These are phyloP conservation scores for Melanotaenia parkinsoni DNA, from an alignment of 2,797 vertebrate genomes.

Conservation along the genomic window DNA sequence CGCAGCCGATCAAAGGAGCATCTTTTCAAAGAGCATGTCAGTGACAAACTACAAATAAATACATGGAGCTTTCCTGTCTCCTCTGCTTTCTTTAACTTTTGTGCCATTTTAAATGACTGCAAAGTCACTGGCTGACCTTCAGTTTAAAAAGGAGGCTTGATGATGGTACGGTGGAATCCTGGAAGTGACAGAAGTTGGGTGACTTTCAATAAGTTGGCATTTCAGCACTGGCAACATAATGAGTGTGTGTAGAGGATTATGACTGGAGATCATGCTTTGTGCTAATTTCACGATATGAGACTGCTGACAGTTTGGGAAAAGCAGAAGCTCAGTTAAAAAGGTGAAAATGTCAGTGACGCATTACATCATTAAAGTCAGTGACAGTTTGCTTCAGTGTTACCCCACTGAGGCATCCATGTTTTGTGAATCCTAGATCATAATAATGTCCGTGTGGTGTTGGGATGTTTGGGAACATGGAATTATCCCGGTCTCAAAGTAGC, in stretches of 20 bases:
- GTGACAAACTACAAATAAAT: conserved; percentile 22
- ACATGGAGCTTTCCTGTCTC: conserved; percentile 2
- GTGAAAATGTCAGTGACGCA: conserved; percentile 70
- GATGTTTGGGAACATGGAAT: conserved; percentile 1
- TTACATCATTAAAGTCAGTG: conserved; percentile 54
- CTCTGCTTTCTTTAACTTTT: conserved; percentile 44
- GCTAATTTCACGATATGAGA: not conserved
- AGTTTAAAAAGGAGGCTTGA: conserved; percentile 44
- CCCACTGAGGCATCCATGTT: conserved; percentile 35
- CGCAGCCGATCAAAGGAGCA: conserved; percentile 40
- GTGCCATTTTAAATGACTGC: conserved; percentile 73
- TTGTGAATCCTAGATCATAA: not conserved
- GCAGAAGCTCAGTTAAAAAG: conserved; percentile 25
- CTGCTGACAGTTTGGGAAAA: not conserved
- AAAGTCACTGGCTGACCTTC: conserved; percentile 85
- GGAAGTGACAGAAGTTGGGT: conserved; percentile 62
- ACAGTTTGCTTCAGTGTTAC: conserved; percentile 23
- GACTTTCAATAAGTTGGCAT: conserved; percentile 68
- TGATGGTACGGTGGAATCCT: conserved; percentile 31
- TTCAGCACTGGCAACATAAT: not conserved
- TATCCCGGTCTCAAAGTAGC: conserved; percentile 24
- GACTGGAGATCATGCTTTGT: not conserved
- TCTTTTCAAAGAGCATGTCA: conserved; percentile 30
- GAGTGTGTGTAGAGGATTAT: not conserved
- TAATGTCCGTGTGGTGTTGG: conserved; percentile 19